Percentiles rank a stretch among this genome's conserved stretches.
Conservation (phyloP, 2,888 invertebrate genomes). For the Tetheella fluctuosa region DNA sequence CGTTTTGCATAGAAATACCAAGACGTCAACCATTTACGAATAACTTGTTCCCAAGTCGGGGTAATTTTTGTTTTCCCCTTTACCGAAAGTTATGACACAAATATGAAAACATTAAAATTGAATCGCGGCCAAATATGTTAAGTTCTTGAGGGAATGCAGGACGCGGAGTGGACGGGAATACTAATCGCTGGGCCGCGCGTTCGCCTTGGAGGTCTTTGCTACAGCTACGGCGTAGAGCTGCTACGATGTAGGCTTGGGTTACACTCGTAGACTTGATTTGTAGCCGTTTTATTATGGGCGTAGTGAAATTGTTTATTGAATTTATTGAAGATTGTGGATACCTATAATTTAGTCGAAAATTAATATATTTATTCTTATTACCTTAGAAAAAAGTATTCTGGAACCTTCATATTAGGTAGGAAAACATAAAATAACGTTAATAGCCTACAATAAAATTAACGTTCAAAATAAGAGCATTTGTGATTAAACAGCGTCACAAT, state of each 20-base stretch:
- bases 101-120: slow-evolving; percentile 81
- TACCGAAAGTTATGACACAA: slow-evolving; percentile 76
- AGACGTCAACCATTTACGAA: slow-evolving; percentile 80
- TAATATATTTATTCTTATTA: not conserved
- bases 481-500: too few species aligned
- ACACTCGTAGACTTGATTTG: slow-evolving; percentile 31
- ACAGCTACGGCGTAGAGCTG: slow-evolving; percentile 68
- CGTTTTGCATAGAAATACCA: slow-evolving; percentile 78
- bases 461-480: too few species aligned
- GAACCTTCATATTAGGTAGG: too few species aligned
- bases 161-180: slow-evolving; percentile 62
- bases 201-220: slow-evolving; percentile 37
- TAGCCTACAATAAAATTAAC: too few species aligned
- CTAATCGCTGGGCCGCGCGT: slow-evolving; percentile 57
- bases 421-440: not conserved
- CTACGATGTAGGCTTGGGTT: slow-evolving; percentile 59
- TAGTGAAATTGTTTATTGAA: not conserved
- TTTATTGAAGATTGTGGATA: not conserved
- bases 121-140: slow-evolving; percentile 79
- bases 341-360: too few species aligned
- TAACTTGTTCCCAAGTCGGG: slow-evolving; percentile 69
- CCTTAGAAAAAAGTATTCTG: too few species aligned
- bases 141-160: slow-evolving; percentile 66
- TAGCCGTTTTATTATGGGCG: not conserved
- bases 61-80: slow-evolving; percentile 77